Evolutionary conservation across 1,140 invertebrate species (phyloP).

Genomic region (Drosophila repletoides): DNA sequence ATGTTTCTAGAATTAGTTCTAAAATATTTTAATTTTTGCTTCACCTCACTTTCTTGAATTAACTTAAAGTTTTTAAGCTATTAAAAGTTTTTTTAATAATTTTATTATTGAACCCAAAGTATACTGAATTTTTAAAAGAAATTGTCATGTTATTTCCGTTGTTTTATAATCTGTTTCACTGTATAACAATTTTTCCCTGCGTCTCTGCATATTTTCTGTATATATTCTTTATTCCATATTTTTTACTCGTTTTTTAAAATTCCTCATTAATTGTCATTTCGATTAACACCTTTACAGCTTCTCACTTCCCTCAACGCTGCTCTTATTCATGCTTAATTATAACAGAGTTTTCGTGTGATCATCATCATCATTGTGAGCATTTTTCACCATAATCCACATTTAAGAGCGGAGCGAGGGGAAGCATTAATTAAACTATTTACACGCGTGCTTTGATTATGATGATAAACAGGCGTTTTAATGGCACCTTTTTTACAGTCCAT

Average conservation of each 20-base stretch:
- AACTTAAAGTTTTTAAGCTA: too few species aligned
- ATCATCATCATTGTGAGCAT: neutral
- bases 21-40: too few species aligned
- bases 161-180: too few species aligned
- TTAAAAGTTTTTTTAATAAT: too few species aligned
- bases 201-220: too few species aligned
- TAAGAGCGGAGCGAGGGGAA: slow-evolving; percentile 22
- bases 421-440: slow-evolving; percentile 62
- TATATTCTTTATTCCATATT: neutral
- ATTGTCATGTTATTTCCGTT: too few species aligned
- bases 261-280: neutral
- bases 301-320: slow-evolving; percentile 6
- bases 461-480: slow-evolving; percentile 55
- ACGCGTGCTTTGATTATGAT: slow-evolving; percentile 47
- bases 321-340: slow-evolving; percentile 16
- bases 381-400: slow-evolving; percentile 41
- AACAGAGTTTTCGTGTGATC: neutral
- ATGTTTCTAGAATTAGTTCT: too few species aligned
- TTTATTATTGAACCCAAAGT: too few species aligned
- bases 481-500: slow-evolving; percentile 32
- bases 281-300: too few species aligned
- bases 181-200: too few species aligned
- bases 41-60: too few species aligned
- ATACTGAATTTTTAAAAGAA: too few species aligned
- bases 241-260: neutral